Evolutionary conservation across 2,113 vertebrate species (phyloP), one percentile per base, ranked within the genome.

Genomic region (Nyctereutes procyonoides): DNA sequence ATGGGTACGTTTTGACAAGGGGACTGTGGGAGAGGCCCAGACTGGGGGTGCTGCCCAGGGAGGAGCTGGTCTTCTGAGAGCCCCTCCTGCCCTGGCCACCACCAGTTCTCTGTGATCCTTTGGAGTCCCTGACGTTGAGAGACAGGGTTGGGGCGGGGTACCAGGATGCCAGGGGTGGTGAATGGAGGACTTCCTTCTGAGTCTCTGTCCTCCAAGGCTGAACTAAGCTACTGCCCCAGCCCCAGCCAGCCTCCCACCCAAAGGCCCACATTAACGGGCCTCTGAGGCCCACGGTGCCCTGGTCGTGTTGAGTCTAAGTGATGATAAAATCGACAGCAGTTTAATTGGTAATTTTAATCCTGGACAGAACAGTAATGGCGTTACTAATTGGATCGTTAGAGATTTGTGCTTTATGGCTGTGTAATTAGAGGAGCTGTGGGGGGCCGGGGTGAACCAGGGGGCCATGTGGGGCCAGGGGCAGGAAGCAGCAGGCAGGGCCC

Each of bases 261-360:
- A 53, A 67, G 62, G 63, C n/a, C 80, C 2, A 0, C 38, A 43
- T 43, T 65, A 63, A 91, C 38, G 74, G 90, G 5, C 77, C 88
- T 83, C 74, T 19, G 32, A 8, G 82, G 95, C 95, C 93, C 5
- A 0, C 83, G 43, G 24, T 84, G 62, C 76, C 97, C 80, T 0
- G 15, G 73, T 71, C 63, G 0, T 96, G 97, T 97, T 0, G 53
- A 80, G 93, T 87, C 95, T 97, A 98, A 98, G 95, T 94, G 97
- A 98, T 88, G 97, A 97, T 97, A 97, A 98, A 97, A 97, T 96
- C 95, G 84, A 97, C 98, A 97, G 97, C 97, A 95, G 89, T 98
- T 98, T 98, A 98, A 98, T 98, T 97, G 98, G 97, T 98, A 62
- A 97, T 97, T 98, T 97, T 98, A 98, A 97, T 98, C 97, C 98